These are phyloP conservation scores for Teleogryllus occipitalis DNA, from an alignment of 1,140 invertebrate genomes.

Conservation along the genomic window DNA sequence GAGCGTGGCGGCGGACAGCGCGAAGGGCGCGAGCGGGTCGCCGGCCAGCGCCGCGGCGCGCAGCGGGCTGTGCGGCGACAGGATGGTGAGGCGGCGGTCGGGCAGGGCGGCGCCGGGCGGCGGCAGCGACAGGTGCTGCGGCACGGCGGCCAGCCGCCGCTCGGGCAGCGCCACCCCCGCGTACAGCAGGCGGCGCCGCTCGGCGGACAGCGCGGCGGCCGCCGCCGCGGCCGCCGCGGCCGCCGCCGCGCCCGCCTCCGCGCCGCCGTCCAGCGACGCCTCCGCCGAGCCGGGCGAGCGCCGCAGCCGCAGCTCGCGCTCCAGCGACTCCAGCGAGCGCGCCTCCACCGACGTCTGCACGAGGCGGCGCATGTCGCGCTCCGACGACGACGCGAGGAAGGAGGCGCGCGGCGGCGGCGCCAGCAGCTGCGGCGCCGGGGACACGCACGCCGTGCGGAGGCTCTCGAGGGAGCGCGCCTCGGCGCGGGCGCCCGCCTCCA, in stretches of 20 bases:
- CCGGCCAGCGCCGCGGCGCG: conserved; percentile 33
- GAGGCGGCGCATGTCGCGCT: conserved; percentile 51
- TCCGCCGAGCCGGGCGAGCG: conserved; percentile 49
- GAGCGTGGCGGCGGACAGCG: conserved; percentile 37
- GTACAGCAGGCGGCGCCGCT: conserved; percentile 54
- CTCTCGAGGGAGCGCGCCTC: no score
- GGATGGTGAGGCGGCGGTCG: conserved; percentile 56
- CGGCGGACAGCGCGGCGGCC: conserved; percentile 26
- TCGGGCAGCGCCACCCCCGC: conserved; percentile 41
- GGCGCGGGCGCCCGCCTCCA: no score
- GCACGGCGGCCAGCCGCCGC: conserved; percentile 40
- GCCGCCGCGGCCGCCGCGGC: background rate
- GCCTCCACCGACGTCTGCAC: conserved; percentile 41
- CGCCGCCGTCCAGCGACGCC: conserved; percentile 36
- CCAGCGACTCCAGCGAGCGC: conserved; percentile 46
- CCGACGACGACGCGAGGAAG: conserved; percentile 50
- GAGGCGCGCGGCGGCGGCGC: no score
- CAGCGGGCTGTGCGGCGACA: conserved; percentile 63
- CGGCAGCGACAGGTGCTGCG: conserved; percentile 59
- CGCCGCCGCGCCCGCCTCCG: conserved; percentile 39
- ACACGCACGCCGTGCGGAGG: no score
- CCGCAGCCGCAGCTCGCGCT: conserved; percentile 45
- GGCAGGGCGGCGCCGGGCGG: conserved; percentile 46
- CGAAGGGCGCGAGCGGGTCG: conserved; percentile 51
- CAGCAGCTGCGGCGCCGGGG: no score